Percentiles rank a stretch among this genome's conserved stretches.
Evolutionary conservation across 2,113 vertebrate genomes (phyloP).

Genomic region (Oceanites oceanicus): DNA sequence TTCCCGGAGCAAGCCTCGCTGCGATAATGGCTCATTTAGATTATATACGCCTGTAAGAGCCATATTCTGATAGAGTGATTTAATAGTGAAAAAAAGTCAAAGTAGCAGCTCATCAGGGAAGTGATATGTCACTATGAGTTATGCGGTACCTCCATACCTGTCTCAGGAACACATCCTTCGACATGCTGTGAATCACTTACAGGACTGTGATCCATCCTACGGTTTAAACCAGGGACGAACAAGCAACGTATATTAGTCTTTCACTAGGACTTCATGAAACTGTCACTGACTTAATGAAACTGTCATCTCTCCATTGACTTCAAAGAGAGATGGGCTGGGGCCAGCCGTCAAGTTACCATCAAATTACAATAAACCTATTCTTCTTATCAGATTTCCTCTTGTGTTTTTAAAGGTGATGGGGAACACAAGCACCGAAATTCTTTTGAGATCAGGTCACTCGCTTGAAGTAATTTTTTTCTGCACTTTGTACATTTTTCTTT

Average conservation of each 20-base stretch:
- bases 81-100: not conserved
- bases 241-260: not conserved
- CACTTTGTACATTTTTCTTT: not conserved
- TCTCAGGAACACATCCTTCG: not conserved
- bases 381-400: not conserved
- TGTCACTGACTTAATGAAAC: slow-evolving; percentile 25
- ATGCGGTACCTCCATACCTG: not conserved
- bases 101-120: not conserved
- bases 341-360: not conserved
- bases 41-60: not conserved
- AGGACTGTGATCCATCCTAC: not conserved
- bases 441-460: not conserved
- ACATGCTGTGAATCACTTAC: not conserved
- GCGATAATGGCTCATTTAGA: not conserved
- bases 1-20: not conserved
- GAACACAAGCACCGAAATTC: not conserved
- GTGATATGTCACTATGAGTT: not conserved
- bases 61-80: not conserved
- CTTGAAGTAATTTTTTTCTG: not conserved
- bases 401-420: not conserved
- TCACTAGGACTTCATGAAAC: slow-evolving; percentile 7
- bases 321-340: slow-evolving; percentile 28
- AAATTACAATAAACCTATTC: slow-evolving; percentile 15
- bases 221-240: not conserved
- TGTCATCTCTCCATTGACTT: slow-evolving; percentile 12